Percentiles rank a stretch among this genome's conserved stretches.
Conservation (phyloP, 2,888 invertebrate species). For the Ectobius pallidus region DNA sequence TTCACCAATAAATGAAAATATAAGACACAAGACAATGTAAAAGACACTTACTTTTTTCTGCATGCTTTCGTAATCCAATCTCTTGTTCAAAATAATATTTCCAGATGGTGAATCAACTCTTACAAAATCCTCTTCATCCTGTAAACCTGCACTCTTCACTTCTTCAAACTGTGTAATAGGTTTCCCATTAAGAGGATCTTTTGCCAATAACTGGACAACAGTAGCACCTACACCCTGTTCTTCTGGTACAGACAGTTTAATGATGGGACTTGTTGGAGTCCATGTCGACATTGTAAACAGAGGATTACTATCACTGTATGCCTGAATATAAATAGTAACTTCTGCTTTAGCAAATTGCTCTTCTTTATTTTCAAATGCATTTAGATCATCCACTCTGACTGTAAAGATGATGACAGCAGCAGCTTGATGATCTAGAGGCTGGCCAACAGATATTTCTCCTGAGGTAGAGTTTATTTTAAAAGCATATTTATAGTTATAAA, state of each 20-base stretch:
- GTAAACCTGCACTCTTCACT: slow-evolving; percentile 56
- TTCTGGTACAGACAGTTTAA: slow-evolving; percentile 72
- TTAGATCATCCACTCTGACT: slow-evolving; percentile 71
- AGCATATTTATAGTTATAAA: slow-evolving; percentile 68
- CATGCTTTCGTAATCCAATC: slow-evolving; percentile 79
- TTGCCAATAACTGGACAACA: slow-evolving; percentile 70
- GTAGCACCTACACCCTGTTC: slow-evolving; percentile 78
- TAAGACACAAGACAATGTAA: too few species aligned
- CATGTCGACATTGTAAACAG: slow-evolving; percentile 75
- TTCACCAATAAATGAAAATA: too few species aligned
- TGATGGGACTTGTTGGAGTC: slow-evolving; percentile 71
- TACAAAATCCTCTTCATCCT: slow-evolving; percentile 62
- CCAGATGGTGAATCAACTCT: slow-evolving; percentile 63
- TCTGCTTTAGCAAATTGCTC: slow-evolving; percentile 69
- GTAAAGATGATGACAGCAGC: slow-evolving; percentile 77
- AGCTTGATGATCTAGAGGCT: slow-evolving; percentile 71
- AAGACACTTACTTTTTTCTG: slow-evolving; percentile 47
- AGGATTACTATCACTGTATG: slow-evolving; percentile 77
- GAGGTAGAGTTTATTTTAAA: slow-evolving; percentile 73
- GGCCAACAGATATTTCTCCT: slow-evolving; percentile 72
- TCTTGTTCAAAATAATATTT: slow-evolving; percentile 72
- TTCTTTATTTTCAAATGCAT: slow-evolving; percentile 63
- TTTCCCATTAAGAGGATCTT: slow-evolving; percentile 71
- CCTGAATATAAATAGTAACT: slow-evolving; percentile 78
- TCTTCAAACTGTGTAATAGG: slow-evolving; percentile 62